Base-by-base conservation (phyloP, 2,888 invertebrate genomes). In the Phengaris alcon region DNA sequence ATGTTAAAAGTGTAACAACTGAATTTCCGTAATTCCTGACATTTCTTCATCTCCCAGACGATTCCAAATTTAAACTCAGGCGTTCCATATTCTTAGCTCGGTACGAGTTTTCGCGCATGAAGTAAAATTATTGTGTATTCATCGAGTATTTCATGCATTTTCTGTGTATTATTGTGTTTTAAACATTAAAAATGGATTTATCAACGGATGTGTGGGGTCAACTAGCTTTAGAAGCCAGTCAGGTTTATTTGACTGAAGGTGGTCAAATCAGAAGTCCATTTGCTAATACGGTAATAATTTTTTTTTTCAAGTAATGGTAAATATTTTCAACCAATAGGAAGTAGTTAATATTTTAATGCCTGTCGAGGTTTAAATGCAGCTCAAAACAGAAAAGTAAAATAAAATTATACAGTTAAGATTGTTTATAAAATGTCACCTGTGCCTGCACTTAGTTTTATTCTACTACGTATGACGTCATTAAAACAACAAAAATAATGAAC, bases 171-270 rank as follows among this genome's bases (percentile, higher is more conserved):
- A 78, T 80, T 80, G 79, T 78, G 83, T 84, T 82, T 75, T 78
- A 78, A 78, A 72, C 74, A 75, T 79, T 75, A 13, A 77, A 77
- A 76, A 96, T 96, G 96, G 96, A 96, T 94, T 92, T 96, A 81
- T 94, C 95, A 73, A 95, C 96, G 75, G 97, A 97, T 94, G 96
- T 98, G 84, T 97, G 97, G 97, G 97, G 97, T 74, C 97, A 98
- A 89, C 93, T 98, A 84, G 97, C 97, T 78, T 94, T 97, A 77
- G 97, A 98, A 90, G 97, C 97, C 75, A 96, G 96, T 82, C 97
- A 97, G 91, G 96, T 97, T 79, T 97, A 97, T 90, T 94, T 97
- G 80, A 95, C 96, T 64, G 97, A 97, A 90, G 97, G 96, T 79
- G 96, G 96, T 77, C 94, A 95, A 82, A 92, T 96, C 82, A 95